Evolutionary conservation across 2,888 invertebrate species (phyloP).

Genomic region (Lithodes maja): DNA sequence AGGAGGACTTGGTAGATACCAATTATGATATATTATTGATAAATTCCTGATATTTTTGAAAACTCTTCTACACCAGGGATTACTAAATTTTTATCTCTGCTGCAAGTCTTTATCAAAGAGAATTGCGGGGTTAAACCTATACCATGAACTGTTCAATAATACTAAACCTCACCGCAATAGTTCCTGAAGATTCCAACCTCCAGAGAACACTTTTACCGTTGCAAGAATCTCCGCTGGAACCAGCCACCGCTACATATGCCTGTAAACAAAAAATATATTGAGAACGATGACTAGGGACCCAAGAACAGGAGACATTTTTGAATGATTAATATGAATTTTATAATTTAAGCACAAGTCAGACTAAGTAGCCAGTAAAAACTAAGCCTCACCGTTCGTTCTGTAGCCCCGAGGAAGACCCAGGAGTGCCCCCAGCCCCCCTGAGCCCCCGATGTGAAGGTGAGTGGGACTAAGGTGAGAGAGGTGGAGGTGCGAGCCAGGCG

Average conservation of each 20-base stretch:
- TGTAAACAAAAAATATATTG: background rate
- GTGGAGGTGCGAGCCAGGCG: background rate
- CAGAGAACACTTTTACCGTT: conserved; percentile 6
- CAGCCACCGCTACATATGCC: conserved; percentile 21
- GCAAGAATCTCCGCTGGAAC: conserved; percentile 23
- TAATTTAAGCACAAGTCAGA: background rate
- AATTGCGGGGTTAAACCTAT: too few relatives aligned
- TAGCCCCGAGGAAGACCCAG: conserved; percentile 44
- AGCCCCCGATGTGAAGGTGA: background rate
- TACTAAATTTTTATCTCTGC: too few relatives aligned
- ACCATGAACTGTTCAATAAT: too few relatives aligned
- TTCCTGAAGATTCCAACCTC: background rate
- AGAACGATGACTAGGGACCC: too few relatives aligned
- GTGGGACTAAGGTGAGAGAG: background rate
- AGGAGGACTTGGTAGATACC: too few relatives aligned
- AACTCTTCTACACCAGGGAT: too few relatives aligned
- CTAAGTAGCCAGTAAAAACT: too few relatives aligned
- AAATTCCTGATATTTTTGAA: too few relatives aligned
- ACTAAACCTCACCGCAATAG: background rate
- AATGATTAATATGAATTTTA: background rate
- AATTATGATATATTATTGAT: too few relatives aligned
- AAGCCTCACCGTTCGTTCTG: conserved; percentile 8
- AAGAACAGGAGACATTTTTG: background rate
- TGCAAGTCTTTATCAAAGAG: too few relatives aligned
- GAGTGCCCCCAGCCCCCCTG: conserved; percentile 20